A percentile compares a stretch with the other conserved stretches of the same genome.
These are phyloP conservation scores for Marcusenius ussheri DNA, from an alignment of 2,113 vertebrate genomes.

Conservation along the genomic window DNA sequence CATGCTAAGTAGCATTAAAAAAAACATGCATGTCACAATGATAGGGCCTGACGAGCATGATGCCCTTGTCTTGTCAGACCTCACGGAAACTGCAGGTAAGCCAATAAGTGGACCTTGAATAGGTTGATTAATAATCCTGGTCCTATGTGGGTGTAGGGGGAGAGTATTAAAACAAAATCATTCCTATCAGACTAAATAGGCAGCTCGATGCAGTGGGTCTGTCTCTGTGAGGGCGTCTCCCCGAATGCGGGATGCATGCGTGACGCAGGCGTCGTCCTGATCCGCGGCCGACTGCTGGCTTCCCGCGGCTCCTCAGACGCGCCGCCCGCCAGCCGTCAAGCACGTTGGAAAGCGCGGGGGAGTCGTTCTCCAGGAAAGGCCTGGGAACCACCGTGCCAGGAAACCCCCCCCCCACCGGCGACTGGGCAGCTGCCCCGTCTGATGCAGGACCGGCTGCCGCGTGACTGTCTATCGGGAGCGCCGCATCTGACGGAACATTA, in stretches of 20 bases:
- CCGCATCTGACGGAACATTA: neutral
- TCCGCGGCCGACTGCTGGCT: neutral
- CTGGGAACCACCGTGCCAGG: neutral
- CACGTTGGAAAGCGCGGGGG: neutral
- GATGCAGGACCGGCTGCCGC: neutral
- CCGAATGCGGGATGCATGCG: conserved; percentile 41
- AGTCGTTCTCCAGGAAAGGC: neutral
- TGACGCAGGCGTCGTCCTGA: conserved; percentile 41
- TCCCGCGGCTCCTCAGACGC: neutral
- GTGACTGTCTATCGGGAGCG: neutral
- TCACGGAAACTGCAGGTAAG: conserved; percentile 16
- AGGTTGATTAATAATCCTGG: conserved; percentile 45
- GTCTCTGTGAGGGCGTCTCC: conserved; percentile 33
- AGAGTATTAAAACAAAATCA: conserved; percentile 30
- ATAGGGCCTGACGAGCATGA: neutral
- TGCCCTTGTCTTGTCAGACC: conserved; percentile 55
- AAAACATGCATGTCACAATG: conserved; percentile 17
- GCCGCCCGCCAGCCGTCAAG: neutral
- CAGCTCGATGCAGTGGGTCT: conserved; percentile 24
- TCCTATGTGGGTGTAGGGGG: conserved; percentile 28
- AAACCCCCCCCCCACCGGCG: neutral
- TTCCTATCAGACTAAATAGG: conserved; percentile 13
- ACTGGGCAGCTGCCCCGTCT: neutral
- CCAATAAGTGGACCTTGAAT: conserved; percentile 39
- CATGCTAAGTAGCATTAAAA: conserved; percentile 10